These are phyloP conservation scores for Eupristina koningsbergeri DNA, from an alignment of 1,140 invertebrate species.

Conservation along the genomic window DNA sequence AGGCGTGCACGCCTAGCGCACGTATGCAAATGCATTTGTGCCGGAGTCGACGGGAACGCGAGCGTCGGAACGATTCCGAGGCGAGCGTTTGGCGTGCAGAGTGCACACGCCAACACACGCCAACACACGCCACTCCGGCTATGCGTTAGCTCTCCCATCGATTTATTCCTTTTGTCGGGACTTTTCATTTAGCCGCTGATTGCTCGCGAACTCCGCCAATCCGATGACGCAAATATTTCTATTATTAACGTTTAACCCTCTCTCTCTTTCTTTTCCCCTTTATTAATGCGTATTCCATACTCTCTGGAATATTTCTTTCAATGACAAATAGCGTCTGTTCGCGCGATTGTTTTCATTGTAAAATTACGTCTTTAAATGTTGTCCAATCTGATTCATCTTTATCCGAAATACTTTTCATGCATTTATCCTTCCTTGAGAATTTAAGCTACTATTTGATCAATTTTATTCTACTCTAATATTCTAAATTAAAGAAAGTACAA, in stretches of 20 bases:
- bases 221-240: not conserved
- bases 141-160: slow-evolving; percentile 1
- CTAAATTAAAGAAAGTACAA: too few species aligned
- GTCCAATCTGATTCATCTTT: too few species aligned
- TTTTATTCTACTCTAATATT: too few species aligned
- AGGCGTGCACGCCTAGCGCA: slow-evolving; percentile 1
- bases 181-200: not conserved
- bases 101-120: not conserved
- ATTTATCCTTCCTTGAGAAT: too few species aligned
- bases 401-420: too few species aligned
- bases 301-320: too few species aligned
- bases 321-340: too few species aligned
- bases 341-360: too few species aligned
- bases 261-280: too few species aligned
- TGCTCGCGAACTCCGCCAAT: not conserved
- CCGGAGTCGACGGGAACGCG: not conserved
- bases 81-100: not conserved
- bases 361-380: too few species aligned
- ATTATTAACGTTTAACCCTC: not conserved
- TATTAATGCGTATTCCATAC: too few species aligned
- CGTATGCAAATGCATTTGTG: slow-evolving; percentile 43
- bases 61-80: not conserved
- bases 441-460: too few species aligned
- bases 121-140: not conserved
- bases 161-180: slow-evolving; percentile 26